Conservation (phyloP, 2,113 vertebrate genomes). For the Grantiella picta region DNA sequence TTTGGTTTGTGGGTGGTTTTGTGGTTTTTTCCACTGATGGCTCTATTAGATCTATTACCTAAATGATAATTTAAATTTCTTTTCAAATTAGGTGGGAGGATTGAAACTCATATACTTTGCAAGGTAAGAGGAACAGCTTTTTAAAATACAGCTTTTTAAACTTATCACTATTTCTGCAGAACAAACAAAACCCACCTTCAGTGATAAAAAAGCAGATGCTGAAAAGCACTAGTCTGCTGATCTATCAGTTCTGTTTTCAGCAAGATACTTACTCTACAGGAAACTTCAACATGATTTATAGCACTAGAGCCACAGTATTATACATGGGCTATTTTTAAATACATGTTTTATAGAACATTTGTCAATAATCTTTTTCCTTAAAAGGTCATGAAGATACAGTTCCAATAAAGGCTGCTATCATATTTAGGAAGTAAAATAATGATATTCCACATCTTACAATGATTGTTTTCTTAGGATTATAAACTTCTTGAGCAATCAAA, state of each 20-base stretch:
- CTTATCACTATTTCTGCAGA: not conserved
- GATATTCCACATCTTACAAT: not conserved
- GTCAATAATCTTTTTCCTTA: not conserved
- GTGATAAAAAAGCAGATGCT: not conserved
- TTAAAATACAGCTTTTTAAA: not conserved
- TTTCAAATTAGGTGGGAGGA: not conserved
- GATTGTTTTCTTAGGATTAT: not conserved
- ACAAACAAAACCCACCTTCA: not conserved
- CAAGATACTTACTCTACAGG: not conserved
- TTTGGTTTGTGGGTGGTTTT: not conserved
- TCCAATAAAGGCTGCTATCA: not conserved
- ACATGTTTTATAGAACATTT: not conserved
- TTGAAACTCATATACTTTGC: not conserved
- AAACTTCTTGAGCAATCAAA: not conserved
- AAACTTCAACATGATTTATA: conserved; percentile 47
- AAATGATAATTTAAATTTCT: not conserved
- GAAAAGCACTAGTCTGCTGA: not conserved
- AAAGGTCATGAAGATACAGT: not conserved
- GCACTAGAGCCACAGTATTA: not conserved
- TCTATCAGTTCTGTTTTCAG: conserved; percentile 1
- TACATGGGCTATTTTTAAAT: not conserved
- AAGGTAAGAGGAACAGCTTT: not conserved
- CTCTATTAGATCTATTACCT: not conserved
- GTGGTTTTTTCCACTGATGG: not conserved
- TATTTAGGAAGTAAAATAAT: not conserved